Evolutionary conservation across 2,888 invertebrate genomes (phyloP), one percentile per base, ranked within the genome.

Genomic region (Papilio gigon): DNA sequence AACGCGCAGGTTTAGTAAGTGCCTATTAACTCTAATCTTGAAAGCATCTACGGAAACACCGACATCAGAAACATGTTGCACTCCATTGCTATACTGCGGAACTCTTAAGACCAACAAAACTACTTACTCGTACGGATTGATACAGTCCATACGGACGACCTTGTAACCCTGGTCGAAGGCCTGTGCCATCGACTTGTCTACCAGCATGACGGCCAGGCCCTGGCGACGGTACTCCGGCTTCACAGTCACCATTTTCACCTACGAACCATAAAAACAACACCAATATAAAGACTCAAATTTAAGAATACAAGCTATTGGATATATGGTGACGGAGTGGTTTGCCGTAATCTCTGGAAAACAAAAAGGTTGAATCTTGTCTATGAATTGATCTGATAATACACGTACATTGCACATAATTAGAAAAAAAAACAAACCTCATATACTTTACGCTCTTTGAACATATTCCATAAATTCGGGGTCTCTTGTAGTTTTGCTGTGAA

Each of bases 181-280:
- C 37, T 80, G 77, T 8, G 79, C 80, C 67, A 79, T 86, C 20
- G 86, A 84, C 60, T 80, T 83, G 68, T 89, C 85, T 1, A 81
- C 81, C 20, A 92, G 74, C 77, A 78, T 73, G n/a, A 80, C 84
- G 0, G 86, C 89, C 25, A 90, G 68, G 0, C 90, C 90, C 70
- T 84, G 87, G 42, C 92, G 75, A 2, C 91, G 81, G 72, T 79
- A 88, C 68, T 89, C 85, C 0, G 91, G 91, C 9, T 84, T 47
- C 11, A 91, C 86, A 14, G 88, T 74, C 63, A 92, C 70, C 89
- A 91, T 91, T 81, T 87, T 89, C 14, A 91, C 85, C 91, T 91
- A 75, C 11, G 82, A 78, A 42, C 2, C 22, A 25, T 33, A 17
- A 27, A 27, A 50, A 25, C 37, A 42, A 33, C 1, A 0, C 11